These are phyloP conservation scores for Fistularia commersonii DNA, from an alignment of 2,797 vertebrate genomes.

Conservation along the genomic window DNA sequence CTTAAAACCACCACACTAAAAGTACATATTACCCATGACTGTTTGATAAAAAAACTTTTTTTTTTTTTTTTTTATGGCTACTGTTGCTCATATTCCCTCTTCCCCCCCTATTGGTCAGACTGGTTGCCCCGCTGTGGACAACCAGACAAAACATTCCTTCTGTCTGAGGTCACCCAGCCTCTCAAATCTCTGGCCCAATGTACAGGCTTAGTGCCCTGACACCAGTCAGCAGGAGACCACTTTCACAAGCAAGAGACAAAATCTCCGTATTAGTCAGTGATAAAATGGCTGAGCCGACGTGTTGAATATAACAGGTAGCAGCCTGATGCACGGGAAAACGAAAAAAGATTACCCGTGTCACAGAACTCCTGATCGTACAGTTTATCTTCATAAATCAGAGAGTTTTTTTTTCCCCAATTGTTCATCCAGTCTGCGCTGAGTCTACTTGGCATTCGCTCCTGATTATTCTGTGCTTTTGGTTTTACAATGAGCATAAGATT, in stretches of 20 bases:
- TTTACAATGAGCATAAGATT: background rate
- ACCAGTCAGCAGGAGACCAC: constrained; percentile 46
- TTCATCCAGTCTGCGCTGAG: no score
- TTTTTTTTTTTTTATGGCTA: no score
- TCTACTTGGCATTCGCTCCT: no score
- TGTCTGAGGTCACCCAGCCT: constrained; percentile 66
- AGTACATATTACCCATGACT: constrained; percentile 10
- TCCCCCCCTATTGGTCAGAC: constrained; percentile 30
- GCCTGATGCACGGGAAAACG: constrained; percentile 7
- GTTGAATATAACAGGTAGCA: constrained; percentile 23
- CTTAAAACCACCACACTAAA: background rate
- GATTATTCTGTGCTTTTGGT: no score
- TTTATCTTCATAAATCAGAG: no score
- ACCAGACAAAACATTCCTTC: constrained; percentile 76
- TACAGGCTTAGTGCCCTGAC: constrained; percentile 55
- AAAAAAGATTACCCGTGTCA: background rate
- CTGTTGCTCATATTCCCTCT: background rate
- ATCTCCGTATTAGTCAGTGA: constrained; percentile 15
- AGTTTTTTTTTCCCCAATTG: no score
- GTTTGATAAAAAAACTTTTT: constrained; percentile 17
- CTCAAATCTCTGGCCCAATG: constrained; percentile 66
- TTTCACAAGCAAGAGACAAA: constrained; percentile 19
- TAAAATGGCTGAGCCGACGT: constrained; percentile 34
- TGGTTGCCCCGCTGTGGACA: constrained; percentile 48
- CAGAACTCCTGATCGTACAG: no score